Conservation (phyloP, 30 jellyfish, hydroid and myxozoan species). For the Hydractinia echinata region DNA sequence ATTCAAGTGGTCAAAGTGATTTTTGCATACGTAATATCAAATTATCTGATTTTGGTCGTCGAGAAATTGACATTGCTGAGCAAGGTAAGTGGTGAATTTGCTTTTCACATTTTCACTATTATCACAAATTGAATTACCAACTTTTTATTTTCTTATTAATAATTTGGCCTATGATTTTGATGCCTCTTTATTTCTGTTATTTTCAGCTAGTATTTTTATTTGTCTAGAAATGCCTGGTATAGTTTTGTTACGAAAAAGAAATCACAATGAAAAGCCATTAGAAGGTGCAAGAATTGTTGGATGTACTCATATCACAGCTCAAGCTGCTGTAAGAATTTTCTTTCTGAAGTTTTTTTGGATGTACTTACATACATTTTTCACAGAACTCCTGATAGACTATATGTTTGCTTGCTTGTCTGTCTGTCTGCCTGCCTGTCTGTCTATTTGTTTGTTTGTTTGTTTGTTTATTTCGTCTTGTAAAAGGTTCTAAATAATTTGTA, state of each 20-base stretch:
- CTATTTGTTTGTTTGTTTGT: too few relatives aligned
- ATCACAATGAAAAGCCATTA: constrained; percentile 84
- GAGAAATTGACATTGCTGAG: constrained; percentile 90
- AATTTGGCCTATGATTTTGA: too few relatives aligned
- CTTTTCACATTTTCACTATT: too few relatives aligned
- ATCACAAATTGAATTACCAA: too few relatives aligned
- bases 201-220: neutral
- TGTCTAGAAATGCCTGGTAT: constrained; percentile 86
- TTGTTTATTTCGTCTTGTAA: neutral
- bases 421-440: neutral
- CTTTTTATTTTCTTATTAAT: too few relatives aligned
- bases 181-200: too few relatives aligned
- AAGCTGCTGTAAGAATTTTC: constrained; percentile 77
- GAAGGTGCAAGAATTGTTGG: constrained; percentile 97
- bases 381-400: neutral
- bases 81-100: constrained; percentile 47
- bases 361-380: neutral
- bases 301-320: constrained; percentile 93
- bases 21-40: constrained; percentile 78
- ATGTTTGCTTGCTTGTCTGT: neutral
- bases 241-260: constrained; percentile 72
- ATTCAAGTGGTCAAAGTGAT: constrained; percentile 76
- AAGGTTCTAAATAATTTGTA: neutral
- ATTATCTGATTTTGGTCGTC: constrained; percentile 85
- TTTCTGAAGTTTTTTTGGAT: neutral